Base-by-base conservation (phyloP, 2,113 vertebrate species). In the Caranx ignobilis region DNA sequence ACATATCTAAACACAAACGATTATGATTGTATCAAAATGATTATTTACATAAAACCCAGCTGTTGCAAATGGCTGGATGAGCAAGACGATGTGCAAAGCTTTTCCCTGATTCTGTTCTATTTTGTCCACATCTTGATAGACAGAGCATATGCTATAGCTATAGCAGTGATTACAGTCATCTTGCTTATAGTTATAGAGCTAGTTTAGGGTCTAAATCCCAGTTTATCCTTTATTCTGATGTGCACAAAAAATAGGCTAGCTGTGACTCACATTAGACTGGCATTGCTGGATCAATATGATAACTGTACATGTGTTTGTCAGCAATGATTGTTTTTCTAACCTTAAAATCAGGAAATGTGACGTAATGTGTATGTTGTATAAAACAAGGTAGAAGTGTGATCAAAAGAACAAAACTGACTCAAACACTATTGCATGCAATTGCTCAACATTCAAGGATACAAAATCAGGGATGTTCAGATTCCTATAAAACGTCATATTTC, bases 401-500 rank as follows among this genome's bases (percentile, higher is more conserved):
- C 73, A 69, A 78, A 63, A 19, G 10, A 21, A 66, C 43, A 77
- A 70, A 84, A 56, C 61, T 69, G 69, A 82, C 63, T 80, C 50
- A 48, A 82, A 80, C 69, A 65, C 26, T 63, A 57, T 83, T 81
- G 76, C 89, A 90, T 91, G 88, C 90, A 90, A 54, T 64, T 82
- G 79, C 71, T 81, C 71, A 77, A 80, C 56, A 66, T 80, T 87
- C 66, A 83, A 75, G 12, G 72, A 57, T 52, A 73, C 18, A 77
- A 79, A 62, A 77, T 67, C 19, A n/a, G 45, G 45, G 39, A 18
- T 66, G 77, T 71, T 82, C 11, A 47, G 35, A 69, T 82, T 67
- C 48, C 34, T 73, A 34, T 31, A 18, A 19, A 54, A 72, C 39
- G 43, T 68, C 31, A 71, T 56, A 61, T 56, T 56, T 62, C 45